Conservation (phyloP, 2,113 vertebrate genomes). For the Thymallus thymallus region DNA sequence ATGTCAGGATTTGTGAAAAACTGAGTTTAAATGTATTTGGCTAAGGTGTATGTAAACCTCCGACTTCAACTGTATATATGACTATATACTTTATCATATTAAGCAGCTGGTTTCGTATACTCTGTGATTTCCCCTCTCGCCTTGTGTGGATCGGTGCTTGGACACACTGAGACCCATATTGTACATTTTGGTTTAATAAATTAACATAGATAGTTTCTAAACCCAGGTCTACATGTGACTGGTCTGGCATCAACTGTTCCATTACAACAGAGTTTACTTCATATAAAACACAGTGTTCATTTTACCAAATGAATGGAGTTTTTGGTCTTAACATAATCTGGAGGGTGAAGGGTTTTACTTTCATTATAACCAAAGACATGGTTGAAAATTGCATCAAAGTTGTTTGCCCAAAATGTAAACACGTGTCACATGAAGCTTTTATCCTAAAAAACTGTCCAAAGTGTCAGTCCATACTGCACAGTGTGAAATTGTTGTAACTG, state of each 20-base stretch:
- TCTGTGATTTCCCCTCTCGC: constrained; percentile 40
- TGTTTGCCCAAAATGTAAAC: constrained; percentile 15
- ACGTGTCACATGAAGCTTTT: neutral
- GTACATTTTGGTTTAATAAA: too few relatives aligned
- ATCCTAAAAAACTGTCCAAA: neutral
- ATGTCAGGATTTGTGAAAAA: too few relatives aligned
- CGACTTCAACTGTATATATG: too few relatives aligned
- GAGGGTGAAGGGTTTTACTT: neutral
- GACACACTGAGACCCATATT: too few relatives aligned
- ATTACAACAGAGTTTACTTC: neutral
- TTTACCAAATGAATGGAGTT: constrained; percentile 1
- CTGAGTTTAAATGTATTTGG: too few relatives aligned
- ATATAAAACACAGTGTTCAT: neutral
- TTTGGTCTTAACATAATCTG: neutral
- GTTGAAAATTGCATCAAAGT: constrained; percentile 58
- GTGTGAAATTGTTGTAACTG: neutral
- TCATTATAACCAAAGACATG: constrained; percentile 68
- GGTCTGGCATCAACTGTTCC: too few relatives aligned
- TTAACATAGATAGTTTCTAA: too few relatives aligned
- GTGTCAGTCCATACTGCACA: too few relatives aligned
- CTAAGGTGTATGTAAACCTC: too few relatives aligned
- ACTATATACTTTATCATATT: constrained; percentile 67
- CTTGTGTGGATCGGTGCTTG: constrained; percentile 24
- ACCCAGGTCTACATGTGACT: neutral
- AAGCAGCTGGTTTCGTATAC: constrained; percentile 51